Evolutionary conservation across 2,797 vertebrate species (phyloP).

Genomic region (Hippocampus kuda): DNA sequence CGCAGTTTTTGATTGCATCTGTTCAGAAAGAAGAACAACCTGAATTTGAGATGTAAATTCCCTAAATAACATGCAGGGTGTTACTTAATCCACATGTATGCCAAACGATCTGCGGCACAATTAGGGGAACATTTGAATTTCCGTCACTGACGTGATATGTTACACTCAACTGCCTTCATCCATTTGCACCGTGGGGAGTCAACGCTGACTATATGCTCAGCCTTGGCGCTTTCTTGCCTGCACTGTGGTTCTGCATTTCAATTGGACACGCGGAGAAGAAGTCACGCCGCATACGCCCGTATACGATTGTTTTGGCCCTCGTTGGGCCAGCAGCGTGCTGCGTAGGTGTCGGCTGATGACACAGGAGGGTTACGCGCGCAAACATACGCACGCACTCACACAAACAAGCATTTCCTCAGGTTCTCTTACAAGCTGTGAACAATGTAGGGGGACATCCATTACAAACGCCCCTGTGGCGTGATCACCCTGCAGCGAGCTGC

Average conservation of each 20-base stretch:
- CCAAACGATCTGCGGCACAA: slow-evolving; percentile 3
- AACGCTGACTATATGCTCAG: neutral
- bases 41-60: slow-evolving; percentile 19
- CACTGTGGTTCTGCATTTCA: neutral
- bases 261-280: neutral
- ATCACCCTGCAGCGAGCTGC: slow-evolving; percentile 45
- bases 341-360: slow-evolving; percentile 40
- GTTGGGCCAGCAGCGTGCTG: slow-evolving; percentile 33
- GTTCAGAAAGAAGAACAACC: slow-evolving; percentile 9
- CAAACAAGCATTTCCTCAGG: slow-evolving; percentile 24
- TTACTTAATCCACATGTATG: slow-evolving; percentile 10
- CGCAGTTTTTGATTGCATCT: slow-evolving; percentile 40
- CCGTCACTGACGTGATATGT: neutral
- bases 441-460: slow-evolving; percentile 51
- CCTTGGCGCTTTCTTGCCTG: slow-evolving; percentile 7
- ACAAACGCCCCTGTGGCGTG: slow-evolving; percentile 43
- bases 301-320: slow-evolving; percentile 27
- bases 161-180: slow-evolving; percentile 14
- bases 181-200: neutral
- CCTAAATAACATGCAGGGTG: slow-evolving; percentile 14
- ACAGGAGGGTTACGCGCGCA: slow-evolving; percentile 38
- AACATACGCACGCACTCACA: slow-evolving; percentile 11
- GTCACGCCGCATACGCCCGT: neutral
- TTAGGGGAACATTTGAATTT: slow-evolving; percentile 6
- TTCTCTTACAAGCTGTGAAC: slow-evolving; percentile 52